These are phyloP conservation scores for Drosophila merina DNA, from an alignment of 2,888 invertebrate species.

Conservation along the genomic window DNA sequence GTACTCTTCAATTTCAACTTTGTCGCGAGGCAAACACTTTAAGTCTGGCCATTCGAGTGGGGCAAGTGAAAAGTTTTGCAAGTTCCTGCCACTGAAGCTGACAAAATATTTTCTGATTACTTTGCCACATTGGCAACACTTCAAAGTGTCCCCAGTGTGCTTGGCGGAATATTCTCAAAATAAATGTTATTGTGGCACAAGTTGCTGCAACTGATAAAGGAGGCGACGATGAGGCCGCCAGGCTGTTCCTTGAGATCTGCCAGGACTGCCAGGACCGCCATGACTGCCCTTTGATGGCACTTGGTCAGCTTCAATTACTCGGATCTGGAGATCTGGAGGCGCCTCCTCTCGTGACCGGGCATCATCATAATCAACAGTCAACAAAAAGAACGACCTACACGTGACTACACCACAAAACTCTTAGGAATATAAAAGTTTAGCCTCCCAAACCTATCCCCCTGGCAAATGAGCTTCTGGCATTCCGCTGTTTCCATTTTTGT, in stretches of 20 bases:
- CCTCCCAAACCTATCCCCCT: not conserved
- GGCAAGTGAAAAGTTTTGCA: slow-evolving; percentile 46
- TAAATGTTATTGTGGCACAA: slow-evolving; percentile 79
- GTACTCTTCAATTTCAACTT: slow-evolving; percentile 52
- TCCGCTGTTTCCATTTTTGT: slow-evolving; percentile 30
- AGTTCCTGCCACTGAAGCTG: slow-evolving; percentile 61
- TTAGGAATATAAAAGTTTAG: slow-evolving; percentile 56
- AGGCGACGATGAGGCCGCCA: not conserved
- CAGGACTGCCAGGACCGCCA: not conserved
- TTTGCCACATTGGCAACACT: slow-evolving; percentile 68
- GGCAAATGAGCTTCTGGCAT: slow-evolving; percentile 47
- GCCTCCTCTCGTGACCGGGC: slow-evolving; percentile 20
- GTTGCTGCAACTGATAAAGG: slow-evolving; percentile 68
- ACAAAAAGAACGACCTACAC: slow-evolving; percentile 33
- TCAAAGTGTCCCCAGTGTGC: slow-evolving; percentile 45
- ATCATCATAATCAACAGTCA: slow-evolving; percentile 61
- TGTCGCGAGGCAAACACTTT: slow-evolving; percentile 37
- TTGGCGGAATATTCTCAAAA: slow-evolving; percentile 65
- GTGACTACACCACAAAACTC: slow-evolving; percentile 44
- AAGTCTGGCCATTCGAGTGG: slow-evolving; percentile 4
- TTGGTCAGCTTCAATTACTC: slow-evolving; percentile 53
- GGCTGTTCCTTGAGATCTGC: slow-evolving; percentile 14
- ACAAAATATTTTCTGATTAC: slow-evolving; percentile 76
- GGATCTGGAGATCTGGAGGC: slow-evolving; percentile 14
- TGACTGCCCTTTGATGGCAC: slow-evolving; percentile 68